Base-by-base conservation (phyloP, 2,797 vertebrate genomes). In the Mus caroli region DNA sequence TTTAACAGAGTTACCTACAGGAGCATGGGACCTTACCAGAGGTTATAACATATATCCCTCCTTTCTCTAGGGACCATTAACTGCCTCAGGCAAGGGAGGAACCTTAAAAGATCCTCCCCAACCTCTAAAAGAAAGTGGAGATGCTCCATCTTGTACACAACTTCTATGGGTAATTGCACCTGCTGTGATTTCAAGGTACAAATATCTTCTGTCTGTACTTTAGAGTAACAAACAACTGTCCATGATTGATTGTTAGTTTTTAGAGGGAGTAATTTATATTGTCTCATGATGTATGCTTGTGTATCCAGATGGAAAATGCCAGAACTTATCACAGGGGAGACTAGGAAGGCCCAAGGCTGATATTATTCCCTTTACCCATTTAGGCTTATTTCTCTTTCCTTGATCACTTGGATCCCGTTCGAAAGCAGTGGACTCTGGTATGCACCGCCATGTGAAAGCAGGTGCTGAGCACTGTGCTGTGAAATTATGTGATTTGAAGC, bases 401-500 rank as follows among this genome's bases (percentile, higher is more conserved):
- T 83, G 67, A 77, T 93, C 58, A 92, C 56, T 76, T 88, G 73
- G 88, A 60, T 88, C 71, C 88, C 34, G 73, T 89, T 82, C 90
- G 80, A 69, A 56, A 94, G 58, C 24, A 52, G 89, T 89, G 71
- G 54, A 54, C n/a, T 31, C 43, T 83, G 79, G 71, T 75, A 58
- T 82, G 28, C 46, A 46, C 9, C 43, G 26, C 50, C 52, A 64
- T 58, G 60, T 83, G 43, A 71, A 89, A 95, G 67, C 92, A 92
- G 88, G 46, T 93, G 50, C 67, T 93, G 73, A 40, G 80, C 88
- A 94, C 62, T 94, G 58, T 56, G 78, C 64, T 76, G 40, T 90
- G 79, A 94, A 97, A 91, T 97, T 85, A 80, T 88, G 8, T 10
- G 69, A 67, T n/a, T 37, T 50, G 40, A 75, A 78, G 76, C 40